Conservation (phyloP, 2,888 invertebrate species). For the Meiosimyza decipiens region DNA sequence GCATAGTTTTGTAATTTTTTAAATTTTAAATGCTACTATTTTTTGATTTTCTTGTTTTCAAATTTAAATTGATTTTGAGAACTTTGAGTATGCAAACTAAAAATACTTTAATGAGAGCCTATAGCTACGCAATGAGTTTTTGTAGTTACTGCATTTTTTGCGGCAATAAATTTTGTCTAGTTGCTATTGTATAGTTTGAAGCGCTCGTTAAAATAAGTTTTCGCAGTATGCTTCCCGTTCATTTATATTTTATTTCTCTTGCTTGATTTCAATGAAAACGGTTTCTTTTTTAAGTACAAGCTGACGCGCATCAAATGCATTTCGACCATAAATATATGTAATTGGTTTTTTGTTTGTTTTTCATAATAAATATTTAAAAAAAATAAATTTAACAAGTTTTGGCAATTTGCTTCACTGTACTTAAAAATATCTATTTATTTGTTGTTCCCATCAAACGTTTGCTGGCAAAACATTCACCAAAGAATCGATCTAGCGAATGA, state of each 20-base stretch:
- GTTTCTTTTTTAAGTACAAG: conserved; percentile 23
- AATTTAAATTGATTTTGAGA: no score
- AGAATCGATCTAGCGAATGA: conserved; percentile 88
- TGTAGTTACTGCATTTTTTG: no score
- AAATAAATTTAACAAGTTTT: background rate
- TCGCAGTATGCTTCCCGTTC: no score
- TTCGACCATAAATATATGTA: conserved; percentile 14
- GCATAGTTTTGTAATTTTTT: conserved; percentile 2
- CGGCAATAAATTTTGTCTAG: no score
- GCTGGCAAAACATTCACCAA: conserved; percentile 67
- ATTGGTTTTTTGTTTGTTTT: background rate
- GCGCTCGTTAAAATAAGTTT: no score
- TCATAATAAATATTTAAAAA: background rate
- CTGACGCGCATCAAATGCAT: conserved; percentile 13
- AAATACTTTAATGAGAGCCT: no score
- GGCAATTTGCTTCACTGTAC: conserved; percentile 15
- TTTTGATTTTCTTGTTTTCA: background rate
- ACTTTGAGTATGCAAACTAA: no score
- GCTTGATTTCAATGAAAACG: background rate
- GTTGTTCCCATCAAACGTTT: conserved; percentile 56
- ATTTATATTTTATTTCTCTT: background rate
- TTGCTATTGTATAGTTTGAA: no score
- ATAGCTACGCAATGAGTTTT: no score
- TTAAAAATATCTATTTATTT: conserved; percentile 14
- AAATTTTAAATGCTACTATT: conserved; percentile 5